Conservation (phyloP, 2,113 vertebrate species). For the Apus apus region DNA sequence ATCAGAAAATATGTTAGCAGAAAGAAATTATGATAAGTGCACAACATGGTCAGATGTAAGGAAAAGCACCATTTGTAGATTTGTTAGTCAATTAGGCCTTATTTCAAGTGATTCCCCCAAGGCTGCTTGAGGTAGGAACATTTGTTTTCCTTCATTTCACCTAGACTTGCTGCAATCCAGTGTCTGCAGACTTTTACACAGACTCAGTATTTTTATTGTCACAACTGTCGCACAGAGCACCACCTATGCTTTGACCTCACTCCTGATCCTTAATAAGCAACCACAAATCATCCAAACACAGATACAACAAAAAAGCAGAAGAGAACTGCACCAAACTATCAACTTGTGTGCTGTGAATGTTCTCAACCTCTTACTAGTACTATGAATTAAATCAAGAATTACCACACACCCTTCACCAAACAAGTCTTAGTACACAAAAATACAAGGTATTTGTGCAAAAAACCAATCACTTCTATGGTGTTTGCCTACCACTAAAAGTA, state of each 20-base stretch:
- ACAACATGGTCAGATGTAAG: not conserved
- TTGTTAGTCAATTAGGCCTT: slow-evolving; percentile 57
- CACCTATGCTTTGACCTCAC: not conserved
- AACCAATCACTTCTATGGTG: not conserved
- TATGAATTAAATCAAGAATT: slow-evolving; percentile 42
- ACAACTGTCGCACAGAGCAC: not conserved
- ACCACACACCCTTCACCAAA: not conserved
- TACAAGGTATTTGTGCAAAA: not conserved
- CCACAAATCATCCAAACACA: not conserved
- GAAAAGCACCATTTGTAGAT: slow-evolving; percentile 43
- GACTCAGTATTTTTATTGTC: not conserved
- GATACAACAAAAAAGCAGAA: not conserved
- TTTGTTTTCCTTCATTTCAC: slow-evolving; percentile 41
- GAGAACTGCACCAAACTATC: slow-evolving; percentile 15
- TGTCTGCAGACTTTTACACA: not conserved
- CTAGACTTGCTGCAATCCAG: not conserved
- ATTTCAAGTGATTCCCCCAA: slow-evolving; percentile 28
- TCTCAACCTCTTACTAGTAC: slow-evolving; percentile 33
- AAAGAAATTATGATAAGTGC: slow-evolving; percentile 17
- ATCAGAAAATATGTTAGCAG: slow-evolving; percentile 1
- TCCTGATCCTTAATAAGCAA: not conserved
- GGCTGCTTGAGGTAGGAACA: slow-evolving; percentile 36
- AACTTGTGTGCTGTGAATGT: slow-evolving; percentile 25
- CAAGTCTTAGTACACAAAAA: not conserved
- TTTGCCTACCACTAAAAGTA: not conserved